Evolutionary conservation across 2,888 invertebrate genomes (phyloP), one percentile per base, ranked within the genome.

Genomic region (Habroteleia sp.): DNA sequence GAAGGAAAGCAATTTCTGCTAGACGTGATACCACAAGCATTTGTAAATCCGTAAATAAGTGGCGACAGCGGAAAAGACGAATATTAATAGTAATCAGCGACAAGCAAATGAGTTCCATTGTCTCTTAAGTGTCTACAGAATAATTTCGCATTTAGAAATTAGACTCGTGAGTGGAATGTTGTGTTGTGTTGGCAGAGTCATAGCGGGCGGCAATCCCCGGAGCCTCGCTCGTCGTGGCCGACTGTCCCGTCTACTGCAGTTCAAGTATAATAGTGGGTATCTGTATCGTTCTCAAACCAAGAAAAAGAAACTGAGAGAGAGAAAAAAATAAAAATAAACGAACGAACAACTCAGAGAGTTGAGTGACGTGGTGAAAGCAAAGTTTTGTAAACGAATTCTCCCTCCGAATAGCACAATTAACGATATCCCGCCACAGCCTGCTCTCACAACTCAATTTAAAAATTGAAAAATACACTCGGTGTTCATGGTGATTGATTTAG

Each of bases 201-300:
- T 86, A 84, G 93, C 93, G 91, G 94, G 94, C 91, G 94, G 94
- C 87, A 87, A 87, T 84, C 87, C 85, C 85, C 94, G 94, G 93
- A 94, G 95, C 91, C 92, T 95, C 92, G 95, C 95, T 90, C 93
- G 94, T 89, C 94, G 95, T 90, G 95, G 95, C 89, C 94, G 95
- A 91, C 96, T 95, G 91, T 96, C 96, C 87, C 94, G 96, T 87
- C 93, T 96, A 87, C 93, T 96, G 89, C 95, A 95, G 92, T 95
- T 96, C 92, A 93, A 92, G 91, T 94, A 95, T 88, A 95, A 94
- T 91, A 91, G 92, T 91, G 96, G 96, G 96, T 96, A 95, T 91
- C 94, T 93, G 90, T 88, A 87, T 87, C 88, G 87, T 88, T 88
- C 84, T 84, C 82, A 82, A 81, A 80, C 69, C 46, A 77, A 79